Evolutionary conservation across 2,797 vertebrate genomes (phyloP).

Genomic region (Chloroceryle amazona): DNA sequence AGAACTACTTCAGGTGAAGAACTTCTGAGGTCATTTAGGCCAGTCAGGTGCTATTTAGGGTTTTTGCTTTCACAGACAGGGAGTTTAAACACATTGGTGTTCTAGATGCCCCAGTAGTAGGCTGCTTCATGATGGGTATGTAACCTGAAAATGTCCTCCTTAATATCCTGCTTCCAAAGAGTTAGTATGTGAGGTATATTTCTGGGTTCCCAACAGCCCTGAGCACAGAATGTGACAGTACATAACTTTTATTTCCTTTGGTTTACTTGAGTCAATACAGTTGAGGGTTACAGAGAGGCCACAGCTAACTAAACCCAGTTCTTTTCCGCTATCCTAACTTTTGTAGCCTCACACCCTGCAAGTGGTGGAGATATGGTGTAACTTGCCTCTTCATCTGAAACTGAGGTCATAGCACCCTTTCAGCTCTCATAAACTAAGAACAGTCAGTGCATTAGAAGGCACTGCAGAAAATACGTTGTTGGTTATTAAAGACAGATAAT

Average conservation of each 20-base stretch:
- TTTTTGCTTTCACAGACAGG: neutral
- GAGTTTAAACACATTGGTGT: neutral
- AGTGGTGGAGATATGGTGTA: neutral
- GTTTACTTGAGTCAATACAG: neutral
- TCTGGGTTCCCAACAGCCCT: neutral
- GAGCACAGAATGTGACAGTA: neutral
- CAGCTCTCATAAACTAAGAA: neutral
- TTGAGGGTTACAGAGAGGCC: neutral
- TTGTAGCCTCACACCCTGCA: neutral
- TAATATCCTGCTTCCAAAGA: neutral
- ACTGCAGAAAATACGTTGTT: neutral
- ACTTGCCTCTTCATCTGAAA: neutral
- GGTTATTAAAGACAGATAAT: neutral
- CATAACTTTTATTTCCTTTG: neutral
- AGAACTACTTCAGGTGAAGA: neutral
- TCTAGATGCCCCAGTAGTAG: neutral
- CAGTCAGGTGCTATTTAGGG: neutral
- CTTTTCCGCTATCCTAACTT: neutral
- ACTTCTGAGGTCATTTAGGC: neutral
- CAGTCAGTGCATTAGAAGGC: neutral
- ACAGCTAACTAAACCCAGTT: neutral
- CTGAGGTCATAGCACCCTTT: neutral
- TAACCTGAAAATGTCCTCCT: neutral
- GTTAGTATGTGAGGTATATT: neutral
- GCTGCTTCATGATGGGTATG: neutral